phyloP scores from a whole-genome alignment of 2,888 invertebrate species.

The Ditula angustiorana region DNA sequence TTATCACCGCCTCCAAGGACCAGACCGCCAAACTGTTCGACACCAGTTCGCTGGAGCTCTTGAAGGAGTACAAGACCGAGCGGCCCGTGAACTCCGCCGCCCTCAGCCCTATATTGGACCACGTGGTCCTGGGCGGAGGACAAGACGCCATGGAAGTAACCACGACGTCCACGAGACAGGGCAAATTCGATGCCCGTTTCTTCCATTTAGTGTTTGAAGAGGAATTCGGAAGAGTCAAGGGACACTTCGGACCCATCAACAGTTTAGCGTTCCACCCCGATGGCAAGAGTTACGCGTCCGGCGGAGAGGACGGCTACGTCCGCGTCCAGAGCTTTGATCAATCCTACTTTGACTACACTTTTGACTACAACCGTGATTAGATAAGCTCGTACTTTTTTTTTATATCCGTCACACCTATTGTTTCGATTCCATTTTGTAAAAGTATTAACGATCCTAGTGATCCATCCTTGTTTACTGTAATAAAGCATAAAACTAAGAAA shows the following conservation, averaged over 20 bases:
- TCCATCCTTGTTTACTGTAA: not conserved
- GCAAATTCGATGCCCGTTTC: constrained; percentile 98
- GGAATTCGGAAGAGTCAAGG: constrained; percentile 98
- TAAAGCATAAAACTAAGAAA: not conserved
- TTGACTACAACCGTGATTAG: constrained; percentile 90
- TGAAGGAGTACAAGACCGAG: constrained; percentile 99
- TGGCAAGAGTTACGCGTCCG: constrained; percentile 98
- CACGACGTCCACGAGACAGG: constrained; percentile 96
- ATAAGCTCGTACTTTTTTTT: constrained; percentile 22
- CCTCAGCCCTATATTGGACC: constrained; percentile 97
- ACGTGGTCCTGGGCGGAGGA: constrained; percentile 99
- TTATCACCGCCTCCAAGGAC: constrained; percentile 99
- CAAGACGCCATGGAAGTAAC: constrained; percentile 99
- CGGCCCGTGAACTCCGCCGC: constrained; percentile 99
- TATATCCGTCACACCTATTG: not conserved
- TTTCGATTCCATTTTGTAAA: not conserved
- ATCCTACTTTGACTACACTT: constrained; percentile 97
- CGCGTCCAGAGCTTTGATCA: constrained; percentile 98
- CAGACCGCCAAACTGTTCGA: constrained; percentile 98
- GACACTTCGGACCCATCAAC: constrained; percentile 99
- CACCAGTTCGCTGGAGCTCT: constrained; percentile 91
- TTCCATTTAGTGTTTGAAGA: constrained; percentile 98
- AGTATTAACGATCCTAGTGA: constrained; percentile 18
- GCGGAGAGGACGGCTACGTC: constrained; percentile 99
- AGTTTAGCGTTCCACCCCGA: constrained; percentile 99